These are phyloP conservation scores for Pheucticus melanocephalus DNA, from an alignment of 2,113 vertebrate species.

Conservation along the genomic window DNA sequence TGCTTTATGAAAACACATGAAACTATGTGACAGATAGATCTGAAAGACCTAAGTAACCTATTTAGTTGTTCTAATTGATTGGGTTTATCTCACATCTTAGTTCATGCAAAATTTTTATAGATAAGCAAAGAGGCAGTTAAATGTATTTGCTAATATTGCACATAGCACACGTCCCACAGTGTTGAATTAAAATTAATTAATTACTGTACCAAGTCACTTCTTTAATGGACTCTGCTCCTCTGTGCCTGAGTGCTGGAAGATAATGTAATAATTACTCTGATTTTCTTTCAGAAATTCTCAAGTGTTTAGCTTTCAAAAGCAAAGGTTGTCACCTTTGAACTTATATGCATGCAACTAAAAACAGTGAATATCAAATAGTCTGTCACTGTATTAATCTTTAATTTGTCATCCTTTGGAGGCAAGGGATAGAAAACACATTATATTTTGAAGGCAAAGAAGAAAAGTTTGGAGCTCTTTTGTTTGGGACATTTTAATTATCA, in stretches of 20 bases:
- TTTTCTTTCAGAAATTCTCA: slow-evolving; percentile 36
- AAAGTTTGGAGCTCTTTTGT: not conserved
- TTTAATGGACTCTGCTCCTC: not conserved
- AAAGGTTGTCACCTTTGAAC: not conserved
- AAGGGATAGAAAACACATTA: not conserved
- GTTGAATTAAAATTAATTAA: not conserved
- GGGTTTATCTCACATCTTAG: not conserved
- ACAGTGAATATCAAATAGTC: not conserved
- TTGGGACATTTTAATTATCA: not conserved
- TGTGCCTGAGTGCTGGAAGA: not conserved
- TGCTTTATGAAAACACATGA: not conserved
- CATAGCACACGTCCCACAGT: not conserved
- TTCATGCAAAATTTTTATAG: not conserved
- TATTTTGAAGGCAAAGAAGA: not conserved
- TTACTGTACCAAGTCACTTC: not conserved
- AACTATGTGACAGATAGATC: not conserved
- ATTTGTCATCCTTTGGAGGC: not conserved
- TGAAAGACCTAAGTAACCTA: not conserved
- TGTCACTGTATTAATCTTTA: not conserved
- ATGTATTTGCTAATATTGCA: not conserved
- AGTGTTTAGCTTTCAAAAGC: slow-evolving; percentile 22
- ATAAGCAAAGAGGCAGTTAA: not conserved
- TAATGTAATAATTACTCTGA: slow-evolving; percentile 29
- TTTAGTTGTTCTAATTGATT: not conserved
- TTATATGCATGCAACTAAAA: not conserved